Evolutionary conservation across 2,888 invertebrate species (phyloP).

Genomic region (Xestoiulus laeticollis): DNA sequence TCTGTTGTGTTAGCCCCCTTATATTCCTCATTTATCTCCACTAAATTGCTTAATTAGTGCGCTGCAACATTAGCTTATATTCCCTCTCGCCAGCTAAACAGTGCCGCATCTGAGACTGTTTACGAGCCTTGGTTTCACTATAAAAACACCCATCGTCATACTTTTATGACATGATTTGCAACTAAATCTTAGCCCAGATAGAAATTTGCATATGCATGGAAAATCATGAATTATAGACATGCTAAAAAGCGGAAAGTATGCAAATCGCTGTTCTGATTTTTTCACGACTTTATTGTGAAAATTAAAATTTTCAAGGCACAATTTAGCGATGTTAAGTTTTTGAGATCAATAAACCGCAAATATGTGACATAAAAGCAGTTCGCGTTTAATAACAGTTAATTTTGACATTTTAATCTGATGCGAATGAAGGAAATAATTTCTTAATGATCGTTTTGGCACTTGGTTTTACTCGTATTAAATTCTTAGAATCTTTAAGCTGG

Average conservation of each 20-base stretch:
- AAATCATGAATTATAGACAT: too few species aligned
- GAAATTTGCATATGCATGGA: neutral
- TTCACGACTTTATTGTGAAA: neutral
- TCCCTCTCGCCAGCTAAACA: neutral
- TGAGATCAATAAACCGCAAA: too few species aligned
- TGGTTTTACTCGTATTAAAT: too few species aligned
- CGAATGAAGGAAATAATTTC: too few species aligned
- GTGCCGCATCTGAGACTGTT: neutral
- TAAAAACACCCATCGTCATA: neutral
- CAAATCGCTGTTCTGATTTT: neutral
- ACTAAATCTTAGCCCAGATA: neutral
- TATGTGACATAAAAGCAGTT: too few species aligned
- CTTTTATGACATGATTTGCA: neutral
- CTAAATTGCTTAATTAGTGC: neutral
- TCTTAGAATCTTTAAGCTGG: too few species aligned
- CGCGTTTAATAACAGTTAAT: too few species aligned
- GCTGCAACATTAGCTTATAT: neutral
- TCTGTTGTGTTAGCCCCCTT: neutral
- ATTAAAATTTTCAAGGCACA: neutral
- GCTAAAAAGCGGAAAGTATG: neutral
- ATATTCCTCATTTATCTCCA: neutral
- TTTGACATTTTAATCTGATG: too few species aligned
- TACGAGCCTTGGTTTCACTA: neutral
- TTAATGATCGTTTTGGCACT: too few species aligned
- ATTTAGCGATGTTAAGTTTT: too few species aligned